Evolutionary conservation across 2,113 vertebrate genomes (phyloP), one percentile per base, ranked within the genome.

Genomic region (Halcyon malimbica): DNA sequence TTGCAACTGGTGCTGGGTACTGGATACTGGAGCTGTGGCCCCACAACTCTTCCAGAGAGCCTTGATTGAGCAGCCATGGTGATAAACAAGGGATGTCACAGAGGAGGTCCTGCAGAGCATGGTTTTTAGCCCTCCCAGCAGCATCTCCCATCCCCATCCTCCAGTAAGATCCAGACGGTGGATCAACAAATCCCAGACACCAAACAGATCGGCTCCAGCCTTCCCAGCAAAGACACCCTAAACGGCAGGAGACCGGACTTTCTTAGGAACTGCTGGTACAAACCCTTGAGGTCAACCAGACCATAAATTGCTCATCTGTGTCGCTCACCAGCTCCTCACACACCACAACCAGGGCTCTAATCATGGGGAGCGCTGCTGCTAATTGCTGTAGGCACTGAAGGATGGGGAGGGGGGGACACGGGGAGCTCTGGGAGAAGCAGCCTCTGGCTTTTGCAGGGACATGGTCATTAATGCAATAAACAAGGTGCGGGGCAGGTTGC

Each of bases 261-360:
- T 29, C 57, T 76, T 16, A 3, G 17, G 15, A 62, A 19, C 29
- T 5, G 7, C 39, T 1, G 0, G 73, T 41, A 82, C 44, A 29
- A 88, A 60, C 11, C 57, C 71, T 50, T 1, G 2, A 41, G 39
- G 46, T 44, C 5, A 0, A 35, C 12, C 70, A 83, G 57, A 73
- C n/a, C 42, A 26, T 13, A 37, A 88, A 86, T 1, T 48, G 8
- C 29, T 62, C 0, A 0, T 62, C 60, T 13, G 3, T 9, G 16
- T 29, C 65, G 57, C 11, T 78, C 74, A 48, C 29, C 1, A 1
- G 56, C 25, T 21, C 46, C 76, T 82, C 9, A 1, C 62, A 23
- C 24, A 12, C 33, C 1, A 1, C 29, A 78, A 7, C 39, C 1
- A 0, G 44, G 42, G 42, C 46, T 82, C 51, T 35, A 41, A 57